Conservation (phyloP, 2,888 invertebrate genomes). For the Adineta ricciae region DNA sequence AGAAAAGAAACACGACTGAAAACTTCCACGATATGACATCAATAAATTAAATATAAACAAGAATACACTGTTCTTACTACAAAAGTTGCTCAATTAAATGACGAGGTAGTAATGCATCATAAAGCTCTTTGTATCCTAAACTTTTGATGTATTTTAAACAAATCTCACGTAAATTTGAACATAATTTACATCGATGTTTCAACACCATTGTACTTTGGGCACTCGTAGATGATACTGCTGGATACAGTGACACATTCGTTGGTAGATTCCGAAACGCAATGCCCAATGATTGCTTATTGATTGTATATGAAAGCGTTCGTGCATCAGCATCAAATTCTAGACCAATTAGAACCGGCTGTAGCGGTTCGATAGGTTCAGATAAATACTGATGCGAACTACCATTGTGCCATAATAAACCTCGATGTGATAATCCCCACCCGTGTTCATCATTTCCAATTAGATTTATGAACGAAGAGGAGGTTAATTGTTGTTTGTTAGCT, state of each 20-base stretch:
- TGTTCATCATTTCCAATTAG: constrained; percentile 62
- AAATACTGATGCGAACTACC: constrained; percentile 57
- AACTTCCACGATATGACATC: neutral
- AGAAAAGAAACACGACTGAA: neutral
- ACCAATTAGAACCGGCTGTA: constrained; percentile 61
- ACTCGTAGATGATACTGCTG: constrained; percentile 12
- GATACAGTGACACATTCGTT: neutral
- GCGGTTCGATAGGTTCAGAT: constrained; percentile 61
- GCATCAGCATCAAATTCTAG: constrained; percentile 57
- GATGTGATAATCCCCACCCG: constrained; percentile 66
- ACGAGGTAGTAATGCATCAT: neutral
- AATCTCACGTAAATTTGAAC: neutral
- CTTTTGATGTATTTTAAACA: neutral
- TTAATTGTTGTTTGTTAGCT: neutral
- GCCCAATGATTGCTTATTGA: neutral
- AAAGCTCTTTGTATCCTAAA: neutral
- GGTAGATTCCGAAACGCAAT: neutral
- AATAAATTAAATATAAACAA: neutral
- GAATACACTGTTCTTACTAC: neutral
- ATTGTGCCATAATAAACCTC: constrained; percentile 62
- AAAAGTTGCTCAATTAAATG: neutral
- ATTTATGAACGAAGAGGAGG: constrained; percentile 57
- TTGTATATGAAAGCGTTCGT: constrained; percentile 1
- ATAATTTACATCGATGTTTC: neutral
- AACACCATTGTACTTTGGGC: neutral